Evolutionary conservation across 2,888 invertebrate genomes (phyloP), one percentile per base, ranked within the genome.

Genomic region (Melinaea marsaeus): DNA sequence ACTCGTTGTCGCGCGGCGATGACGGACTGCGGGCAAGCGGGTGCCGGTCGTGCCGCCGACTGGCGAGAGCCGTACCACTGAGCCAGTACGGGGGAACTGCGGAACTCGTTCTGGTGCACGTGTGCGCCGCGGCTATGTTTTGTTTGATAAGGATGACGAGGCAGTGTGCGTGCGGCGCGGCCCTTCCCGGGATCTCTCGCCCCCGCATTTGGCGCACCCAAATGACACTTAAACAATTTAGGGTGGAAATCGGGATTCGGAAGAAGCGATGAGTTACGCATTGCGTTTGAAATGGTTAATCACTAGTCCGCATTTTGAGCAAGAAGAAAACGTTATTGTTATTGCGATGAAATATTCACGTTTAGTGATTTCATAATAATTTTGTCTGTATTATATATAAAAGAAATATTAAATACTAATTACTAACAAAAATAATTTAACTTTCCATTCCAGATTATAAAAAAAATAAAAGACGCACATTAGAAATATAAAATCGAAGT

Each of bases 181-280:
- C 48, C 54, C 65, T 64, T 58, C 60, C 69, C 55, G 48, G 63
- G 61, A 60, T 59, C 66, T 58, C 63, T 64, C 68, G 64, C 68
- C 68, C 64, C 66, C 62, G 64, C 58, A 54, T 64, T 71, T 67
- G 69, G 71, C 78, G 69, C 76, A 74, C 75, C 76, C 74, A 70
- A 69, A 71, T 67, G 65, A 69, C 68, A 70, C 67, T 65, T 67
- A 64, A 69, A 71, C 65, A 71, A 68, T 69, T 70, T 69, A 68
- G 70, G 73, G 72, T 69, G 69, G 64, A 64, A 67, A 68, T 67
- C 62, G 67, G 66, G 58, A 58, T 32, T 51, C 51, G 51, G 64
- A 62, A 56, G 61, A 64, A 59, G 61, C 55, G 34, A 55, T 62
- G n/a, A 62, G 60, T 60, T 67, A 64, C 66, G 63, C 65, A 66